Base-by-base conservation (phyloP, 2,888 invertebrate species). In the Campoletis raptor region DNA sequence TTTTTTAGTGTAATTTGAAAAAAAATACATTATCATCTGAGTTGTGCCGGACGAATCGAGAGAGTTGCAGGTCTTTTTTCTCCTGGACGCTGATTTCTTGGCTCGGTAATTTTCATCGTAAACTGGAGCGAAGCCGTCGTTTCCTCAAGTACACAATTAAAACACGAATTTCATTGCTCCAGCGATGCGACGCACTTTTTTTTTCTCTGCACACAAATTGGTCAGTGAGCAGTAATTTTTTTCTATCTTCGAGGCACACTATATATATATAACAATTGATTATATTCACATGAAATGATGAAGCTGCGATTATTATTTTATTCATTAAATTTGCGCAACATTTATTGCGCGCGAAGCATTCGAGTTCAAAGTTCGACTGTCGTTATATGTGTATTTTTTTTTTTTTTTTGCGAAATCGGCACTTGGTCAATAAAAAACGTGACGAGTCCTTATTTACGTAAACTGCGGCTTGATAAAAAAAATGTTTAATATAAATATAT, bases 271-370 rank as follows among this genome's bases (percentile, higher is more conserved):
- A 84, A 77, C 57, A 78, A 83, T 81, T 61, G 30, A 66, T 86
- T 57, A 69, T 61, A 30, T 67, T 79, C 42, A 86, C 81, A 79
- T 79, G 69, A 82, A 81, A 81, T 79, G 64, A 86, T 82, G 76
- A 85, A 86, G 84, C 86, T 86, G 84, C 81, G 78, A 84, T 81
- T 84, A 78, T 61, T 74, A 70, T 66, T 77, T 81, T 83, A 86
- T 86, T 83, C 54, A 78, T 48, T 76, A 83, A 79, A 52, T 81
- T 66, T 24, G 78, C 86, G 84, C 86, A 81, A 81, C 66, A 81
- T 81, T 81, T 78, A 74, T 78, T 74, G 78, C 81, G 77, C 83
- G 66, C 86, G 83, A 86, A 86, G 83, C 83, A 78, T 78, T 77
- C 77, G 73, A 80, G 73, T 70, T 81, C 40, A 72, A 64, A 72